Percentiles rank a stretch among this genome's conserved stretches.
Evolutionary conservation across 2,797 vertebrate genomes (phyloP).

Genomic region (Diglossa cyanea): DNA sequence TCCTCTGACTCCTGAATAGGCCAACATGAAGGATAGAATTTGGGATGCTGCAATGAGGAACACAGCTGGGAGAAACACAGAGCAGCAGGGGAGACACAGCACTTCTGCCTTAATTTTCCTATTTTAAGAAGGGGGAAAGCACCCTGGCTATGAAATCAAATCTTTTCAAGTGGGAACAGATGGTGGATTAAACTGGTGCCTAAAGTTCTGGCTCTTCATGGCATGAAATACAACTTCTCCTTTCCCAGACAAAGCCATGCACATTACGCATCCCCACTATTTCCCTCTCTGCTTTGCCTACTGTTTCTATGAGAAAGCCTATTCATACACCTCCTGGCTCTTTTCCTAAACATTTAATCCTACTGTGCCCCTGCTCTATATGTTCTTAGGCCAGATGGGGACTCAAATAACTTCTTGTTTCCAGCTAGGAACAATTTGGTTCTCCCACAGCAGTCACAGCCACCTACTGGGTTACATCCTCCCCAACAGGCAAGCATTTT

Average conservation of each 20-base stretch:
- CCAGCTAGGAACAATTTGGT: constrained; percentile 25
- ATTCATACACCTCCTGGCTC: neutral
- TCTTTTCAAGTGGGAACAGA: neutral
- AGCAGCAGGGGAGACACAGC: neutral
- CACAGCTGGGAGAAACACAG: neutral
- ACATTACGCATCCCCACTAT: neutral
- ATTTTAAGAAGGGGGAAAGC: neutral
- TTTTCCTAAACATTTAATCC: neutral
- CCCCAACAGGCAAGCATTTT: neutral
- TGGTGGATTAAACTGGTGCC: neutral
- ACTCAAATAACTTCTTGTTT: constrained; percentile 4
- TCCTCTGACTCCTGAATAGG: neutral
- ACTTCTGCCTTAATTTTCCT: neutral
- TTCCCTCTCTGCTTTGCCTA: neutral
- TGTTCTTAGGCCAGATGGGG: constrained; percentile 20
- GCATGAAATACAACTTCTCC: neutral
- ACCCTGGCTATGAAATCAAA: neutral
- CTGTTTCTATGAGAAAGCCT: neutral
- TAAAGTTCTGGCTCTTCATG: neutral
- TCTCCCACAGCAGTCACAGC: neutral
- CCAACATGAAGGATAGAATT: neutral
- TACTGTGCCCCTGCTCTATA: neutral
- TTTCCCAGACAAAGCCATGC: neutral
- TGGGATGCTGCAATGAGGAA: neutral
- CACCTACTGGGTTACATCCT: neutral